Conservation (phyloP, 2,113 vertebrate genomes). For the Callipepla californica region DNA sequence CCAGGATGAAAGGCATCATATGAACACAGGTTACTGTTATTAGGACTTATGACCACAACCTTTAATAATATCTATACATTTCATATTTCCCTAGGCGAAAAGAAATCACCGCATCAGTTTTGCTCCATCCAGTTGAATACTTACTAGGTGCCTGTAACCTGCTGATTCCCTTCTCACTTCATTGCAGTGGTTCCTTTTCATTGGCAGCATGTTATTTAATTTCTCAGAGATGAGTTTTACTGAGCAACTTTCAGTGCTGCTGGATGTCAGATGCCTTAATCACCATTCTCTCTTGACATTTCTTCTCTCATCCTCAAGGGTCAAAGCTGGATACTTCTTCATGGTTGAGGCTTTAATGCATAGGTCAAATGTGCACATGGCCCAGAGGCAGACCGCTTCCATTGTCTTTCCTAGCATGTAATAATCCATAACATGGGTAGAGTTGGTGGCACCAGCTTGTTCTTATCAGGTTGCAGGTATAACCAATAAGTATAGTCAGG, state of each 20-base stretch:
- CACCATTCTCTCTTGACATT: background rate
- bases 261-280: background rate
- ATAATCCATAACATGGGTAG: background rate
- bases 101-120: background rate
- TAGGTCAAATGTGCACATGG: background rate
- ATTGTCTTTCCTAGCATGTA: background rate
- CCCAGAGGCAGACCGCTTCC: background rate
- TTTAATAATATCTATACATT: too few species aligned
- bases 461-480: background rate
- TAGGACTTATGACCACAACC: background rate
- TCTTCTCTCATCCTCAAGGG: background rate
- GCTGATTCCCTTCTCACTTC: background rate
- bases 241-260: conserved; percentile 4
- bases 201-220: conserved; percentile 7
- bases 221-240: conserved; percentile 7
- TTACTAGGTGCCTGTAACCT: conserved; percentile 26
- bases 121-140: background rate
- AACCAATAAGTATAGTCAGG: background rate
- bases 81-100: conserved; percentile 27
- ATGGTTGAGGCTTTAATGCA: background rate
- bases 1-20: background rate
- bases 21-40: conserved; percentile 26
- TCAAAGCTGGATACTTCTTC: background rate
- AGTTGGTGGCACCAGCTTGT: background rate
- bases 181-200: conserved; percentile 10